A percentile compares a stretch with the other conserved stretches of the same genome.
Evolutionary conservation across 23 tunicate genomes (phyloP).

Genomic region (Corella eumyota): DNA sequence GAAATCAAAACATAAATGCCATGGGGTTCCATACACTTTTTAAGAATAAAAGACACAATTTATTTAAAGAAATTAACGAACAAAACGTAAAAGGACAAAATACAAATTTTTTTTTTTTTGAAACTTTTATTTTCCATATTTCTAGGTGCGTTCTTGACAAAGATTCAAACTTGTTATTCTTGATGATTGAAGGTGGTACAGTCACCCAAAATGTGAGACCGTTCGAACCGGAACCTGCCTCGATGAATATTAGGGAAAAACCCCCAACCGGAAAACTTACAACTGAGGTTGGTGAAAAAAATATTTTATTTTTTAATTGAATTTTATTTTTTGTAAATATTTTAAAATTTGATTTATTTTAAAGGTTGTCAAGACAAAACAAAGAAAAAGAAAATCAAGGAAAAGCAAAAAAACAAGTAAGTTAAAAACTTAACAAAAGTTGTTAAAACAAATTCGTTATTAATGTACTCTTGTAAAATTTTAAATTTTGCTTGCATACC

Average conservation of each 20-base stretch:
- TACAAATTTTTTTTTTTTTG: too few relatives aligned
- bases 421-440: too few relatives aligned
- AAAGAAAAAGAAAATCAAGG: constrained; percentile 1
- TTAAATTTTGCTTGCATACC: too few relatives aligned
- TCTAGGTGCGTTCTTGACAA: constrained; percentile 89
- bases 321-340: not conserved
- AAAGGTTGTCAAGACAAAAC: constrained; percentile 2
- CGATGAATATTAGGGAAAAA: constrained; percentile 45
- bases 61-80: too few relatives aligned
- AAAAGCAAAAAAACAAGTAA: not conserved
- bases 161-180: constrained; percentile 71
- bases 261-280: constrained; percentile 22
- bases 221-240: constrained; percentile 77
- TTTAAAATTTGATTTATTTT: not conserved
- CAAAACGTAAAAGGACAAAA: too few relatives aligned
- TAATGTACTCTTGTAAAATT: too few relatives aligned
- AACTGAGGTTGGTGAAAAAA: constrained; percentile 42
- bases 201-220: constrained; percentile 88
- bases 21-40: too few relatives aligned
- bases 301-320: not conserved
- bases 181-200: constrained; percentile 89
- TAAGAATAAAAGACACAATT: too few relatives aligned
- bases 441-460: too few relatives aligned
- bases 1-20: too few relatives aligned
- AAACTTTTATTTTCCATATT: too few relatives aligned